phyloP scores from a whole-genome alignment of 2,888 invertebrate species.

The Sialis lutaria region DNA sequence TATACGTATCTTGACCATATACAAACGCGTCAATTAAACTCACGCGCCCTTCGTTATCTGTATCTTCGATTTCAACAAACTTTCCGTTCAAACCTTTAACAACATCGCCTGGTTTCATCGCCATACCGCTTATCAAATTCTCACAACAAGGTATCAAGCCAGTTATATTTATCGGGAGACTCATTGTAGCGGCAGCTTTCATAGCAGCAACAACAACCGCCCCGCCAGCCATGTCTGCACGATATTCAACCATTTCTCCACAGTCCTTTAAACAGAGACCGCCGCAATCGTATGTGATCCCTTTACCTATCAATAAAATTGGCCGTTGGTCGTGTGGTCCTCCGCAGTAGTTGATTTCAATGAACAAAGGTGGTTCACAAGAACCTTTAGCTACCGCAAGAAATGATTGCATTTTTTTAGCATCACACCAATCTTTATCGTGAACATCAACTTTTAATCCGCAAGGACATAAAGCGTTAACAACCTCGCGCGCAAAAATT shows the following conservation, averaged over 20 bases:
- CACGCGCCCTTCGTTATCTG: conserved; percentile 33
- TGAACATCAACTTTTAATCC: not conserved
- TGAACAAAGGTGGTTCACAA: too few relatives aligned
- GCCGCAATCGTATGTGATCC: too few relatives aligned
- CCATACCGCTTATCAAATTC: conserved; percentile 36
- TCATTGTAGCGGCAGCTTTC: conserved; percentile 31
- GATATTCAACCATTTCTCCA: conserved; percentile 11
- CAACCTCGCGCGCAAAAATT: conserved; percentile 22
- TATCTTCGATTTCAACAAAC: conserved; percentile 41
- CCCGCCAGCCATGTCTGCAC: conserved; percentile 45
- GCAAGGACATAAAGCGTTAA: conserved; percentile 11
- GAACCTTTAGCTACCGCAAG: too few relatives aligned
- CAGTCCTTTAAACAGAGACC: not conserved
- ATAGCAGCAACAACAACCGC: conserved; percentile 36
- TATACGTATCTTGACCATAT: conserved; percentile 28
- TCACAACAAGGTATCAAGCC: conserved; percentile 26
- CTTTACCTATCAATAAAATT: too few relatives aligned
- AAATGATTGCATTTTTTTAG: too few relatives aligned
- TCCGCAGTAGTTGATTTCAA: too few relatives aligned
- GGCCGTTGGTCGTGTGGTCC: too few relatives aligned
- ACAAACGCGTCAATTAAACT: conserved; percentile 21
- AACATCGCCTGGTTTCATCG: conserved; percentile 32
- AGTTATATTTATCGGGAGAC: conserved; percentile 34
- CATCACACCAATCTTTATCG: too few relatives aligned
- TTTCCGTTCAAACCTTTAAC: conserved; percentile 35